Evolutionary conservation across 2,888 invertebrate genomes (phyloP).

Genomic region (Macaria notata): DNA sequence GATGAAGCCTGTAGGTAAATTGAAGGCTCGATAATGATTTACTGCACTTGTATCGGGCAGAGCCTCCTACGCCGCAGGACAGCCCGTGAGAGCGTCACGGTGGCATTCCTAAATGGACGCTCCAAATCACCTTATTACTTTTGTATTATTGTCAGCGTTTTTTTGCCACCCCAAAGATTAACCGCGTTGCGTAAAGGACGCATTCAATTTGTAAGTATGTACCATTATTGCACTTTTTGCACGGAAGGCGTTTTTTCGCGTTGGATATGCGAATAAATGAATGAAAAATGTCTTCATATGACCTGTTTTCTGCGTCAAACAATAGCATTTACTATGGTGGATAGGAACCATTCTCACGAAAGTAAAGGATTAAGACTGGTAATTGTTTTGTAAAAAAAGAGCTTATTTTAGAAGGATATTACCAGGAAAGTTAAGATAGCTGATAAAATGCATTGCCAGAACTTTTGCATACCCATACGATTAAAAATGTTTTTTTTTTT

Average conservation of each 20-base stretch:
- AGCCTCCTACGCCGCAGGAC: conserved; percentile 47
- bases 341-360: no score
- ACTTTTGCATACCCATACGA: no score
- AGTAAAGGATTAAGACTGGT: no score
- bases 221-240: conserved; percentile 53
- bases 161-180: conserved; percentile 54
- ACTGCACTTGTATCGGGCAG: conserved; percentile 35
- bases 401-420: no score
- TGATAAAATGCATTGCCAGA: no score
- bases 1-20: conserved; percentile 1
- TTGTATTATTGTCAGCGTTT: conserved; percentile 70
- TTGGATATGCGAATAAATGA: conserved; percentile 7
- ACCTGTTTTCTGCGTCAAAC: conserved; percentile 1
- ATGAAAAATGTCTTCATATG: conserved; percentile 22
- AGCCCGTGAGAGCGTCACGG: conserved; percentile 72
- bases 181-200: conserved; percentile 52
- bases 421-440: no score
- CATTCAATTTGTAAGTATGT: conserved; percentile 39
- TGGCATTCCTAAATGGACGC: conserved; percentile 69
- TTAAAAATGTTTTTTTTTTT: no score
- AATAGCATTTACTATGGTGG: not conserved
- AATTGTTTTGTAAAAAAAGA: no score
- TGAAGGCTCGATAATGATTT: conserved; percentile 16
- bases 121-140: conserved; percentile 70
- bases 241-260: conserved; percentile 30